Conservation (phyloP, 2,888 invertebrate species). For the Himalopsyche anomala region DNA sequence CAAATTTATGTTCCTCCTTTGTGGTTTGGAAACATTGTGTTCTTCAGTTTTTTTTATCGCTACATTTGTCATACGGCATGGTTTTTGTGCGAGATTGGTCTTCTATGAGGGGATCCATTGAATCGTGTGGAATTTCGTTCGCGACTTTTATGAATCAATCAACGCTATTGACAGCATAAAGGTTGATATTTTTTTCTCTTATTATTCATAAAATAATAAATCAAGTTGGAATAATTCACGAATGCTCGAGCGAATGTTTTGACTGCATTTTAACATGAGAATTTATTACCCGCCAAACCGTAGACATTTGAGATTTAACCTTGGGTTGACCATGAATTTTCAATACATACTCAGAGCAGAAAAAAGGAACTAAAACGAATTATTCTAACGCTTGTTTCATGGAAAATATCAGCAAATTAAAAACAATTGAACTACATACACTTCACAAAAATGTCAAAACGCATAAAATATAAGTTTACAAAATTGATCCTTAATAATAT, state of each 20-base stretch:
- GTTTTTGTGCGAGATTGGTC: conserved; percentile 58
- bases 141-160: conserved; percentile 61
- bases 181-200: conserved; percentile 20
- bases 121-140: conserved; percentile 53
- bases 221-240: background rate
- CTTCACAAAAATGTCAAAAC: too few relatives aligned
- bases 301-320: background rate
- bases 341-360: background rate
- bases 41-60: conserved; percentile 55
- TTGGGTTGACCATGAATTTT: background rate
- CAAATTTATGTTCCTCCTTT: conserved; percentile 66
- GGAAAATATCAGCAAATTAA: too few relatives aligned
- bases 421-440: too few relatives aligned
- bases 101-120: conserved; percentile 59
- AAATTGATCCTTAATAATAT: too few relatives aligned
- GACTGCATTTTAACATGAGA: conserved; percentile 18
- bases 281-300: background rate
- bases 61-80: conserved; percentile 57
- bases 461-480: too few relatives aligned
- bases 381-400: too few relatives aligned
- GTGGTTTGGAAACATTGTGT: conserved; percentile 64
- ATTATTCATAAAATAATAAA: conserved; percentile 8
- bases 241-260: conserved; percentile 10
- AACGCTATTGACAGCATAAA: conserved; percentile 27
- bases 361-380: too few relatives aligned